Conservation (phyloP, 1,140 invertebrate genomes). For the Phocides pigmalion region DNA sequence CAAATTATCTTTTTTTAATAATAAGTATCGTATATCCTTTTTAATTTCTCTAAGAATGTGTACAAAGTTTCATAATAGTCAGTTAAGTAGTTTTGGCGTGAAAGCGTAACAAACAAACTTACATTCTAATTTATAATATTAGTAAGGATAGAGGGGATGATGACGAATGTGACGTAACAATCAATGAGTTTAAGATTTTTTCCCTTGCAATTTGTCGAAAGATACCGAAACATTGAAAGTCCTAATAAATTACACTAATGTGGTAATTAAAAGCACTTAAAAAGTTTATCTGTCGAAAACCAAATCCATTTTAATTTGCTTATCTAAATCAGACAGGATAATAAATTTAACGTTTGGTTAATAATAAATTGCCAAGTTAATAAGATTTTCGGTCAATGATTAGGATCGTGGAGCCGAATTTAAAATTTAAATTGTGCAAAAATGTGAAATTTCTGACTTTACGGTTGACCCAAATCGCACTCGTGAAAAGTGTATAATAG, state of each 20-base stretch:
- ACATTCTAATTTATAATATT: too few species aligned
- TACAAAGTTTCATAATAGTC: too few species aligned
- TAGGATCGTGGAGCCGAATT: not conserved
- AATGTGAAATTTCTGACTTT: slow-evolving; percentile 16
- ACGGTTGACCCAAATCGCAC: slow-evolving; percentile 20
- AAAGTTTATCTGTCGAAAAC: slow-evolving; percentile 7
- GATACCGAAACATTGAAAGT: not conserved
- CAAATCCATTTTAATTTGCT: slow-evolving; percentile 7
- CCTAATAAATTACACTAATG: slow-evolving; percentile 14
- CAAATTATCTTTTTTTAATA: too few species aligned
- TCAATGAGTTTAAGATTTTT: too few species aligned
- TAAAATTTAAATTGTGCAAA: slow-evolving; percentile 16
- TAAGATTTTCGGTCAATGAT: slow-evolving; percentile 1
- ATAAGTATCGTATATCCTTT: too few species aligned
- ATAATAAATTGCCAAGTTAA: not conserved
- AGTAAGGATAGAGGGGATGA: too few species aligned
- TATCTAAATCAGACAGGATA: not conserved
- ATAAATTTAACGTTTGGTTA: not conserved
- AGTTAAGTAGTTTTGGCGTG: too few species aligned
- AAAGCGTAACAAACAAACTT: too few species aligned
- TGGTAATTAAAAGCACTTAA: slow-evolving; percentile 12
- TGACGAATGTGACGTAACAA: too few species aligned
- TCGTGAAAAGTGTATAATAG: slow-evolving; percentile 29
- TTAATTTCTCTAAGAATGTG: too few species aligned
- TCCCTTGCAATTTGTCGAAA: too few species aligned